Evolutionary conservation across 2,888 invertebrate species (phyloP), one percentile per base, ranked within the genome.

Genomic region (Ametastegia equiseti): DNA sequence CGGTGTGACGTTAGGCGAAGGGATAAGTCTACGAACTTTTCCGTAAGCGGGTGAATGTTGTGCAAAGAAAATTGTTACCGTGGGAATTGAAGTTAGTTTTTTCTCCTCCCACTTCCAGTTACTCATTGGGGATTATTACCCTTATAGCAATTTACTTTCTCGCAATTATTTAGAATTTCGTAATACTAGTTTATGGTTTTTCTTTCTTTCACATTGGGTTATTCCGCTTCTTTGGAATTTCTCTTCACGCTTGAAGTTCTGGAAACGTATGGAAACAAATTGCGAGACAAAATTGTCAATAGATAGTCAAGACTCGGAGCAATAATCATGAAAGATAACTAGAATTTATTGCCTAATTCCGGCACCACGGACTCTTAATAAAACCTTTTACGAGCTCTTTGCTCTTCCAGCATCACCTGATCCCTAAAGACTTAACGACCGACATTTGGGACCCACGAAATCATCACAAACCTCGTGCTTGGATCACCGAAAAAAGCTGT

Each of bases 381-480:
- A 85, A 86, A 84, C 82, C 84, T 81, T 86, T 85, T 84, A 86
- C 83, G 84, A 84, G 82, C 81, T 80, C 80, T 81, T 81, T 77
- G 67, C 77, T 45, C 69, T 69, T 50, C n/a, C 54, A 45, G 50
- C 30, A 54, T 75, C 75, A 54, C 75, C 50, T 54, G 54, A 75
- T 75, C 75, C 75, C 54, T 50, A 75, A 75, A 75, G 75, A 75
- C 50, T 75, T 75, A 75, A 75, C 75, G 75, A 75, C 75, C 50
- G 50, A 19, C 73, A 73, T 73, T 73, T 73, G 19, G 73, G 47
- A 30, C 27, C 73, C 33, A 47, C 54, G 54, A 75, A 75, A 75
- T 75, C 75, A 75, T 50, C 50, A 13, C 50, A 19, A 54, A 19
- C 15, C 45, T 13, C 45, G 45, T 69, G 69, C 13, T 33, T 23